phyloP scores from a whole-genome alignment of 2,888 invertebrate genomes.

The Rhogogaster chlorosoma region DNA sequence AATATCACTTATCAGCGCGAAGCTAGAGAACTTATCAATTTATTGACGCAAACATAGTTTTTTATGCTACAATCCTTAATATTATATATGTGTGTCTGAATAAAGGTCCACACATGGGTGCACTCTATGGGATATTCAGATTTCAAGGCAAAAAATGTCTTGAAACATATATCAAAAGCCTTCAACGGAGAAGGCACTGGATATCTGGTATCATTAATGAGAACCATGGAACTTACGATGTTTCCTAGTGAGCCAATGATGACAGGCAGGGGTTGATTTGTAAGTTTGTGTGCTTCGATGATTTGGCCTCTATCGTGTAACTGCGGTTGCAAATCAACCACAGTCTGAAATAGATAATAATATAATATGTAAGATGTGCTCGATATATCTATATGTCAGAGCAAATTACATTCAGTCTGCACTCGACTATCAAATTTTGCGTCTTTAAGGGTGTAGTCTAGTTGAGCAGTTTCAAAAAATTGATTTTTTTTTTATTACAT shows the following conservation, averaged over 20 bases:
- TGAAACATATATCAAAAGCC: slow-evolving; percentile 37
- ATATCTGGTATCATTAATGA: background rate
- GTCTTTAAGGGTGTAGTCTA: no score
- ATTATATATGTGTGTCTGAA: slow-evolving; percentile 25
- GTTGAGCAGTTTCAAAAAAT: no score
- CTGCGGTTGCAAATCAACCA: background rate
- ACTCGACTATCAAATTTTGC: no score
- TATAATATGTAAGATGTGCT: no score
- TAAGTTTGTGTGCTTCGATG: background rate
- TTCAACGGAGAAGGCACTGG: background rate
- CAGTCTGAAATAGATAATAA: background rate
- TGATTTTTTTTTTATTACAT: no score
- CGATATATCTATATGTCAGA: no score
- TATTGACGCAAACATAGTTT: background rate
- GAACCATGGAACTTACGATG: background rate
- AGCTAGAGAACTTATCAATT: background rate
- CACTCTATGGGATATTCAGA: slow-evolving; percentile 30
- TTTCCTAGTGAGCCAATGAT: background rate
- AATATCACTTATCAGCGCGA: background rate
- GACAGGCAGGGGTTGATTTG: background rate
- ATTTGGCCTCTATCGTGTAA: background rate
- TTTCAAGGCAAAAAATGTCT: slow-evolving; percentile 32
- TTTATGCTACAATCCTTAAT: background rate
- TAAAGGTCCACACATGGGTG: slow-evolving; percentile 29
- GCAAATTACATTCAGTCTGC: no score